Evolutionary conservation across 2,888 invertebrate species (phyloP), one percentile per base, ranked within the genome.

Genomic region (Hirtodrosophila histrioides): DNA sequence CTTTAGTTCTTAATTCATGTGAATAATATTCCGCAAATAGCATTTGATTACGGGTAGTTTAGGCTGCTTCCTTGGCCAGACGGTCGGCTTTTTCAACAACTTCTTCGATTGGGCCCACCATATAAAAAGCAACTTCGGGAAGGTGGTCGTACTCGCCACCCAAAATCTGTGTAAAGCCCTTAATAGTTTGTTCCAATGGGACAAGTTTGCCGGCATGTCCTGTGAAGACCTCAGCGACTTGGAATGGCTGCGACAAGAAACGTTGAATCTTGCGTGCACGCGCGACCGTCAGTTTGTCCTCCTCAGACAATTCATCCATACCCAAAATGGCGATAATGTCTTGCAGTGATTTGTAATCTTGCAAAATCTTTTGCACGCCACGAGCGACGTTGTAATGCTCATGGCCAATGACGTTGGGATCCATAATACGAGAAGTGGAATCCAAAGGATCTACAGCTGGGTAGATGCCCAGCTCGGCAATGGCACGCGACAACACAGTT

Each of bases 241-340:
- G 89, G 96, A 98, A 98, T 91, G 98, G 98, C 92, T 98, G 98
- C 31, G 97, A 97, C 88, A 98, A 93, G 95, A 98, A 98, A 91
- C 95, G 95, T 92, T 98, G 97, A 92, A 98, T 98, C 93, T 98
- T 98, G 89, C 98, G 95, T 51, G 98, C 98, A 88, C 98, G 95
- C n/a, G 97, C 94, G 29, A 98, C 98, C 35, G 97, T 97, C 90
- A 97, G 92, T 92, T 98, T 98, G 92, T 98, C 98, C 92, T 98
- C 98, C 92, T 98, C 98, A 86, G 97, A 97, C 93, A 98, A 94
- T 88, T 97, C 97, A 90, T 96, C 96, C 96, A 96, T 97, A 94
- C 97, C 97, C 93, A 98, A 93, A 92, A 97, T 97, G 84, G 97
- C 97, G 92, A 98, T 98, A 92, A 98, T 98, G 93, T 98, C 98